Conservation (phyloP, 2,797 vertebrate genomes). For the Nannoperca obscura region DNA sequence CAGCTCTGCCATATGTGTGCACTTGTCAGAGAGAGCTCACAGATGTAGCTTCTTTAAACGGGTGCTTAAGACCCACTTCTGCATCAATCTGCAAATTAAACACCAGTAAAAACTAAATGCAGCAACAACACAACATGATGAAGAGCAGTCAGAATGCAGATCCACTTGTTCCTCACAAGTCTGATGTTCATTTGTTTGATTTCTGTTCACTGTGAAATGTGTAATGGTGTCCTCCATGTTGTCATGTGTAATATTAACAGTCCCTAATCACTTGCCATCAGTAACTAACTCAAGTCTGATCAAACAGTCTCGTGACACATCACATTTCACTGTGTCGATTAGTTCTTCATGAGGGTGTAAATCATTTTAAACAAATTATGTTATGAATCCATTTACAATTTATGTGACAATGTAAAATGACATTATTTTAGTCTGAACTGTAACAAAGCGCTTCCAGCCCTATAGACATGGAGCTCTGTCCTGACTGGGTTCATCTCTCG, state of each 20-base stretch:
- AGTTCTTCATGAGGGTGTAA: not conserved
- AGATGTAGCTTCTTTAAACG: constrained; percentile 50
- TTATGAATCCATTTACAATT: no score
- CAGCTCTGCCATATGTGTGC: constrained; percentile 59
- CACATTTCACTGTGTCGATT: no score
- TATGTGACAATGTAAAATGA: no score
- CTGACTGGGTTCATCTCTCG: no score
- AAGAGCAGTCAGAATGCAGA: not conserved
- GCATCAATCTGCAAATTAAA: constrained; percentile 28
- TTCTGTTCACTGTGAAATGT: not conserved
- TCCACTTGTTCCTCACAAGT: not conserved
- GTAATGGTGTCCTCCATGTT: not conserved
- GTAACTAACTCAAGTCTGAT: not conserved
- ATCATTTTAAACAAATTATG: not conserved
- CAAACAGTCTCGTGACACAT: not conserved
- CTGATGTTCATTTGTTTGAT: not conserved
- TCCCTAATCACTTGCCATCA: not conserved
- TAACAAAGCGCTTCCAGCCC: no score
- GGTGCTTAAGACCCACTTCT: constrained; percentile 37
- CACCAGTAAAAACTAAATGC: not conserved
- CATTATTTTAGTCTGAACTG: no score
- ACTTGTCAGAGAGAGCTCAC: constrained; percentile 56
- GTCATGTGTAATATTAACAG: not conserved
- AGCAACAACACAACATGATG: not conserved
- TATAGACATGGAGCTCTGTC: no score